Evolutionary conservation across 2,113 vertebrate species (phyloP), one percentile per base, ranked within the genome.

Genomic region (Sceloporus tristichus): DNA sequence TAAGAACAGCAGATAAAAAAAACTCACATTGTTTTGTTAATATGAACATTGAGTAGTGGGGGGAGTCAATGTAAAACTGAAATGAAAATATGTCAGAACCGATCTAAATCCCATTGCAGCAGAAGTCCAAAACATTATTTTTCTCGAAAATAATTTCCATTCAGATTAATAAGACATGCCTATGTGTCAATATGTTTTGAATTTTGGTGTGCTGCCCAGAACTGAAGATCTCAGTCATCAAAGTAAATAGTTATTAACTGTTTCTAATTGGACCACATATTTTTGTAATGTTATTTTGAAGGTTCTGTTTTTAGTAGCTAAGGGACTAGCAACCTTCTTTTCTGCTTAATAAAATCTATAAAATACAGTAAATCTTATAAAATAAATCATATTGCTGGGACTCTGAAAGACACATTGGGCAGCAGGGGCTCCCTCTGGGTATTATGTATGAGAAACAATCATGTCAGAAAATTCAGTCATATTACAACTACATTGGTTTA

Each of bases 391-490:
- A 88, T 79, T 23, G 88, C 87, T 87, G 23, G 21, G 68, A 48
- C 11, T 87, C 86, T 25, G 16, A 88, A 59, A 74, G 77, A 0
- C 82, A 38, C 86, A 53, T 86, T 87, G 8, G 89, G 86, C 78
- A 88, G 13, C 66, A 79, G 0, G 40, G 2, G 14, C 4, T 40
- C 82, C 42, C 70, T 91, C 75, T 90, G 92, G 90, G 89, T 88
- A 21, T 79, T 83, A 54, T 88, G 62, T 56, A 88, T 91, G 87
- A 85, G n/a, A 91, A 92, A 40, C 48, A 91, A 79, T 84, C 59
- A 53, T 11, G 53, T 88, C 91, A 77, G 25, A 71, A 89, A 84
- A 66, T 27, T 5, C 34, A 87, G 79, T 38, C 66, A 59, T 89
- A 76, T 81, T 38, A 38, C 85, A 34, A 23, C 13, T 84, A 6